Conservation (phyloP, 2,797 vertebrate genomes). For the Antrozous pallidus region DNA sequence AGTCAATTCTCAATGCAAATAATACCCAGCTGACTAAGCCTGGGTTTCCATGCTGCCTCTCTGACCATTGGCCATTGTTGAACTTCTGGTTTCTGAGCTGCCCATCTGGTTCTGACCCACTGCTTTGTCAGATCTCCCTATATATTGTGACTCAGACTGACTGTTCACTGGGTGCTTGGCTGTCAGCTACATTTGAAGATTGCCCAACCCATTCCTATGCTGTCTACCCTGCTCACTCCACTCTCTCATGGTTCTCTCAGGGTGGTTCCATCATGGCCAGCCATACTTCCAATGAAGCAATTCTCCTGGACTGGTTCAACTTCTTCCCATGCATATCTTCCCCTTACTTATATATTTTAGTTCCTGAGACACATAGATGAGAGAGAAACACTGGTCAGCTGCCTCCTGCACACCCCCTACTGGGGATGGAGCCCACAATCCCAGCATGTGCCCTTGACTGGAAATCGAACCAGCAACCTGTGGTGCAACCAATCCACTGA, state of each 20-base stretch:
- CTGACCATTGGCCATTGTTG: neutral
- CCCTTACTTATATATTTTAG: neutral
- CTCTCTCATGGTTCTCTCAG: neutral
- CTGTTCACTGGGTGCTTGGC: neutral
- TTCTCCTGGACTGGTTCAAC: neutral
- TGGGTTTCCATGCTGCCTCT: neutral
- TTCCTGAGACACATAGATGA: too few relatives aligned
- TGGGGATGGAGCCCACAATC: too few relatives aligned
- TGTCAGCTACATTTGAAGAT: neutral
- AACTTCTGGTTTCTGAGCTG: neutral
- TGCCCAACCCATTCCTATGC: rapidly evolving
- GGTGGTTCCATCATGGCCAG: neutral
- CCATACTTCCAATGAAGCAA: neutral
- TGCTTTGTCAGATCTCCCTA: neutral
- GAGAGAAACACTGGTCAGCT: too few relatives aligned
- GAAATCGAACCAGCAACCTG: too few relatives aligned
- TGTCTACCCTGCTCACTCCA: neutral
- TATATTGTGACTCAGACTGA: neutral
- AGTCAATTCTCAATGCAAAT: neutral
- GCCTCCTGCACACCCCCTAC: too few relatives aligned
- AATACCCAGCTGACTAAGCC: neutral
- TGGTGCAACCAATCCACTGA: too few relatives aligned
- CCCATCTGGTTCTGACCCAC: neutral
- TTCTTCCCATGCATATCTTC: neutral
- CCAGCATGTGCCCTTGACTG: too few relatives aligned